phyloP scores from a whole-genome alignment of 2,113 vertebrate genomes.

The Otocyon megalotis region DNA sequence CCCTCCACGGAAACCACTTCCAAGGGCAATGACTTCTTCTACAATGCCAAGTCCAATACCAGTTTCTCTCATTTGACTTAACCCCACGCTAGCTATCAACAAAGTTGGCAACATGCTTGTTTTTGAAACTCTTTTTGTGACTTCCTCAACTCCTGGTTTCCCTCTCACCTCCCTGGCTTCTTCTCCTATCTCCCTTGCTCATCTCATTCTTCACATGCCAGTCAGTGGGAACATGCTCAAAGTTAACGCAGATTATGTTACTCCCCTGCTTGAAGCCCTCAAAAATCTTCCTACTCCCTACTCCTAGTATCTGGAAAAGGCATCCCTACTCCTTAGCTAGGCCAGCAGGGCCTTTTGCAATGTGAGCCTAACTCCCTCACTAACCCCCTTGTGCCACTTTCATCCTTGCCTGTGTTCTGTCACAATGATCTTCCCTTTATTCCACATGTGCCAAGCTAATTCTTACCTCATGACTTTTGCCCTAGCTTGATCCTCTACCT shows the following conservation, averaged over 20 bases:
- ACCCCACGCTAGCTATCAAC: not conserved
- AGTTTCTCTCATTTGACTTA: conserved; percentile 36
- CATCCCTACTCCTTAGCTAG: not conserved
- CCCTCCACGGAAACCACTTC: not conserved
- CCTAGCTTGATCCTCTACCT: not conserved
- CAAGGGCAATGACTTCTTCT: not conserved
- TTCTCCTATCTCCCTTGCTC: not conserved
- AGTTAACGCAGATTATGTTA: not conserved
- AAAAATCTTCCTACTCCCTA: not conserved
- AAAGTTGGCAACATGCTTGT: not conserved
- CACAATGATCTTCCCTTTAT: not conserved
- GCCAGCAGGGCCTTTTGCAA: not conserved
- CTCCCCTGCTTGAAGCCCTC: not conserved
- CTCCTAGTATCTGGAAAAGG: no score
- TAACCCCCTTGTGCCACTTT: not conserved
- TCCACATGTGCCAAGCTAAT: not conserved
- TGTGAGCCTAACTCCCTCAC: not conserved
- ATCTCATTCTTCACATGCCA: not conserved
- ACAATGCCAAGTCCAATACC: not conserved
- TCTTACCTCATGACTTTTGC: not conserved
- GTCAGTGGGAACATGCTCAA: not conserved
- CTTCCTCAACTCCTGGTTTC: not conserved
- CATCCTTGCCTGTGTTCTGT: not conserved
- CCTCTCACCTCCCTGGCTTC: not conserved
- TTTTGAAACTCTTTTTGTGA: not conserved